phyloP scores from a whole-genome alignment of 1,140 invertebrate genomes.

The Cylas formicarius region DNA sequence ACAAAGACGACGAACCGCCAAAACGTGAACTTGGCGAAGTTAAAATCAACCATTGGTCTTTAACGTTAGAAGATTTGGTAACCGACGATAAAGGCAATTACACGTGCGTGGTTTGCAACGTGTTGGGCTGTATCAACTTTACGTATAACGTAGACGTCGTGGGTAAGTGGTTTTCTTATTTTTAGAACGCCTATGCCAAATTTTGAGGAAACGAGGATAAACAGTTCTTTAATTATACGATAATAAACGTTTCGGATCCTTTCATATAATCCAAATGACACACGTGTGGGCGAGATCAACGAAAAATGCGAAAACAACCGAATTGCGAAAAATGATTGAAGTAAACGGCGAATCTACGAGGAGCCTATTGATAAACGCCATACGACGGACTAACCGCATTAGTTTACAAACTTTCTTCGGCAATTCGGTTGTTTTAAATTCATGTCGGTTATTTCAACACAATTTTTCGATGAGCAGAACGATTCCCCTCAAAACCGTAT shows the following conservation, averaged over 20 bases:
- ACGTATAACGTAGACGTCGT: conserved; percentile 65
- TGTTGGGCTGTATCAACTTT: conserved; percentile 66
- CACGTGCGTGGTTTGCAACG: conserved; percentile 77
- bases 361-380: no score
- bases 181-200: background rate
- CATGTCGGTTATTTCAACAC: conserved; percentile 1
- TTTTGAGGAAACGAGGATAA: no score
- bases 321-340: no score
- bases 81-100: conserved; percentile 76
- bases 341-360: no score
- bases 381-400: no score
- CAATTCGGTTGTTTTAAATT: background rate
- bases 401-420: background rate
- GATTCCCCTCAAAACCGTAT: conserved; percentile 69
- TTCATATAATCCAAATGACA: no score
- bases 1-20: conserved; percentile 52
- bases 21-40: conserved; percentile 58
- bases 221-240: no score
- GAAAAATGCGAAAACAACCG: no score
- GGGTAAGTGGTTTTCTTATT: conserved; percentile 49
- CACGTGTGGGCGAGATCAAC: no score
- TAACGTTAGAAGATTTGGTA: conserved; percentile 66
- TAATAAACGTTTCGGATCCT: no score
- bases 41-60: conserved; percentile 54
- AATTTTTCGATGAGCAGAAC: conserved; percentile 47